Evolutionary conservation across 64 coral and sea anemone genomes (phyloP), one percentile per base, ranked within the genome.

Genomic region (Cladopsammia gracilis): DNA sequence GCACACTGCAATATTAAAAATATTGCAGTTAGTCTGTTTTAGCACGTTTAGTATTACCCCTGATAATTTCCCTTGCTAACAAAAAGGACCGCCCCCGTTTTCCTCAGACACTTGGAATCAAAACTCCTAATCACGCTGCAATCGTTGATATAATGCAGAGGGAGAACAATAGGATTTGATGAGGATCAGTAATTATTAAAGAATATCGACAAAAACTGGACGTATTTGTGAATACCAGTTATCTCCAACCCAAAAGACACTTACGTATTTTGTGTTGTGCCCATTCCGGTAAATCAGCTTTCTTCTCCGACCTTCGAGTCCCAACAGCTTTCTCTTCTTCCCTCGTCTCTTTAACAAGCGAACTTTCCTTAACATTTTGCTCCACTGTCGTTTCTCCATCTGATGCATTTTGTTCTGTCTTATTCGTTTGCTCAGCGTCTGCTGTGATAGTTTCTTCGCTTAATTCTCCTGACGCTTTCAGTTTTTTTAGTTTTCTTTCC

Each of bases 401-500:
- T 72, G 58, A 25, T 77, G 25, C 43, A 15, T 20, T 26, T 42
- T 3, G 45, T 52, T 8, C 64, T 82, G 18, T 48, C 20, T 49
- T 62, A 13, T 88, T 65, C 4, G 19, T 58, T 49, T 75, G 19
- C 0, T 19, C 24, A 70, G 10, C n/a, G 9, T 26, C 54, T 34
- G 34, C 34, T 12, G 54, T 25, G 1, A 50, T 45, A 24, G 91
- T 51, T 52, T 96, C 87, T 3, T 90, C 77, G 5, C 13, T 8
- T 4, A 49, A n/a, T 51, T 78, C 91, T 1, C 88, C 98, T 4
- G 66, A 76, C 25, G 81, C 86, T 81, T 88, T 89, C 16, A 92
- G 62, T 72, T 88, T 99, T 68, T 93, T 96, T 5, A 89, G 62
- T 93, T 96, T 96, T 51, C 95, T 93, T 26, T 86, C 98, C 14